Evolutionary conservation across 2,888 invertebrate genomes (phyloP).

Genomic region (Hartigia nigra): DNA sequence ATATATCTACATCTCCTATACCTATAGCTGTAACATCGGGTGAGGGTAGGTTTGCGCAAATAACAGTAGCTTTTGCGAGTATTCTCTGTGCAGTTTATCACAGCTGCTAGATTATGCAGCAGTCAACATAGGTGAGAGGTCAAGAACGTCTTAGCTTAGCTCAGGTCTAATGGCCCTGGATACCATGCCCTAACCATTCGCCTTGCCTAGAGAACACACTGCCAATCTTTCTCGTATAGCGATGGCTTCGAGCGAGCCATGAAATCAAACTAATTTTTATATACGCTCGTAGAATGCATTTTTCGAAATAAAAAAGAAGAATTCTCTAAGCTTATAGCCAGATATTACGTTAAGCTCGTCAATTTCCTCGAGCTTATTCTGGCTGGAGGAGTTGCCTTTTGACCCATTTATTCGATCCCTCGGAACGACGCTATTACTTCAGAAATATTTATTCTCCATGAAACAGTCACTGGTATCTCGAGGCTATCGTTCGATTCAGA

Average conservation of each 20-base stretch:
- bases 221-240: background rate
- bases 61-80: background rate
- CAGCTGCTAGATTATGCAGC: slow-evolving; percentile 3
- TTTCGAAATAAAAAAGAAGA: background rate
- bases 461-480: background rate
- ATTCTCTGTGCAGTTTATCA: slow-evolving; percentile 4
- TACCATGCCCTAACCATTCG: background rate
- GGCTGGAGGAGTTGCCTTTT: background rate
- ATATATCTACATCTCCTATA: background rate
- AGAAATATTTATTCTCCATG: background rate
- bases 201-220: background rate
- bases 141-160: slow-evolving; percentile 7
- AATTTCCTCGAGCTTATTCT: background rate
- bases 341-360: background rate
- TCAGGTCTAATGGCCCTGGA: slow-evolving; percentile 3
- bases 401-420: background rate
- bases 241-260: background rate
- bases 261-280: background rate
- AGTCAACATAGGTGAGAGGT: slow-evolving; percentile 6
- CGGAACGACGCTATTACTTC: too few relatives aligned
- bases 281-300: background rate
- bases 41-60: background rate
- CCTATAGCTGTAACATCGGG: background rate
- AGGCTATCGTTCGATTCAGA: background rate
- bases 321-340: background rate